phyloP scores from a whole-genome alignment of 2,797 vertebrate species.

The Pseudocheirus occidentalis region DNA sequence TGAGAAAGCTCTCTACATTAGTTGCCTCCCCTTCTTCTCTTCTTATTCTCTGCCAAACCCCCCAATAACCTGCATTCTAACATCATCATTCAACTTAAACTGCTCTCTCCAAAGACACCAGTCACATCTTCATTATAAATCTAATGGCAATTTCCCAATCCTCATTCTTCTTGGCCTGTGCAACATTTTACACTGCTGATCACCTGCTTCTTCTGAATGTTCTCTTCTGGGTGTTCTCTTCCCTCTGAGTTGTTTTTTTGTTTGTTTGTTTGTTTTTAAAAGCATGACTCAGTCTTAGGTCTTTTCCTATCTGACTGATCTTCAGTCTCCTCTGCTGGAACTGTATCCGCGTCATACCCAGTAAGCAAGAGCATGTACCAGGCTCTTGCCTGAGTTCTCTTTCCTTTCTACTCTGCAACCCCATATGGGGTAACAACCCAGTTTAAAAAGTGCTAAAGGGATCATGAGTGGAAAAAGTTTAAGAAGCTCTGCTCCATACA shows the following conservation, averaged over 20 bases:
- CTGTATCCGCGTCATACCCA: not conserved
- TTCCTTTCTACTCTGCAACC: not conserved
- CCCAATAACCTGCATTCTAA: not conserved
- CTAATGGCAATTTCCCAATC: not conserved
- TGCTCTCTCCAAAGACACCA: not conserved
- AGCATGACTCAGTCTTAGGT: not conserved
- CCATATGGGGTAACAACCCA: too few species aligned
- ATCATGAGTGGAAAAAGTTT: too few species aligned
- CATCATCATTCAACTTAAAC: not conserved
- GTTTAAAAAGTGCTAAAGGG: too few species aligned
- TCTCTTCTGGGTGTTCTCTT: not conserved
- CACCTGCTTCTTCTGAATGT: not conserved
- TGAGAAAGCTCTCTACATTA: not conserved
- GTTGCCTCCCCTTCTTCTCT: not conserved
- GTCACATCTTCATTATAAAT: not conserved
- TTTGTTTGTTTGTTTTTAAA: not conserved
- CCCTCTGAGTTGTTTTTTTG: not conserved
- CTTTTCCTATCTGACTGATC: not conserved
- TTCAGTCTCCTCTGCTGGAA: not conserved
- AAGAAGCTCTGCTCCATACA: not conserved
- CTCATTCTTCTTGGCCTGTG: not conserved
- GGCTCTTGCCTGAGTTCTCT: not conserved
- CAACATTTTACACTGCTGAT: not conserved
- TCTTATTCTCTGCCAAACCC: not conserved
- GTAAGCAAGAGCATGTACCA: not conserved